phyloP scores from a whole-genome alignment of 1,140 invertebrate species.

The Drosophila serrata region DNA sequence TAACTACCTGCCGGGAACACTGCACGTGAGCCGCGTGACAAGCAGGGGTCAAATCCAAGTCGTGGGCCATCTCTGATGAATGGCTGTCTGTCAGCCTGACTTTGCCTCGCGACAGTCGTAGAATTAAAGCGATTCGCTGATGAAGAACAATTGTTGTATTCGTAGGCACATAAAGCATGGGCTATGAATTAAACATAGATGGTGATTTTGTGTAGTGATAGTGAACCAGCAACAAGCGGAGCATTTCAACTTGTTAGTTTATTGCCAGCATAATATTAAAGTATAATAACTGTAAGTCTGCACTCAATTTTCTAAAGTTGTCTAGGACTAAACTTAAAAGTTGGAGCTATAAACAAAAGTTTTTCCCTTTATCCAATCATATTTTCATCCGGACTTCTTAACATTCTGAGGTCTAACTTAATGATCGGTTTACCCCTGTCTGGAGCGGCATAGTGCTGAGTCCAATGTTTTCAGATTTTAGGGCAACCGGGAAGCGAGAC shows the following conservation, averaged over 20 bases:
- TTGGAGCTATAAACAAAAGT: neutral
- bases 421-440: slow-evolving; percentile 7
- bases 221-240: neutral
- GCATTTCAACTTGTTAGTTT: neutral
- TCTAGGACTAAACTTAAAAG: neutral
- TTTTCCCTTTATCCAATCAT: neutral
- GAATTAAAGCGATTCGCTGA: slow-evolving; percentile 12
- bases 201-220: slow-evolving; percentile 3
- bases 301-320: neutral
- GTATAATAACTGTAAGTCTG: neutral
- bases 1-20: slow-evolving; percentile 50
- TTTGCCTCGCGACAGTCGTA: slow-evolving; percentile 12
- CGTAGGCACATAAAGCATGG: neutral
- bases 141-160: slow-evolving; percentile 9
- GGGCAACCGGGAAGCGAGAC: neutral
- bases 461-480: slow-evolving; percentile 7
- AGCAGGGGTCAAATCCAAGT: slow-evolving; percentile 27
- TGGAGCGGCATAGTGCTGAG: slow-evolving; percentile 7
- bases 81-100: slow-evolving; percentile 4
- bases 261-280: neutral
- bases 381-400: neutral
- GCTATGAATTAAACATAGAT: slow-evolving; percentile 10
- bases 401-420: slow-evolving; percentile 1
- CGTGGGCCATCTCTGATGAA: slow-evolving; percentile 12
- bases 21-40: slow-evolving; percentile 59